phyloP scores from a whole-genome alignment of 1,140 invertebrate genomes.

The Paralvinella palmiformis region DNA sequence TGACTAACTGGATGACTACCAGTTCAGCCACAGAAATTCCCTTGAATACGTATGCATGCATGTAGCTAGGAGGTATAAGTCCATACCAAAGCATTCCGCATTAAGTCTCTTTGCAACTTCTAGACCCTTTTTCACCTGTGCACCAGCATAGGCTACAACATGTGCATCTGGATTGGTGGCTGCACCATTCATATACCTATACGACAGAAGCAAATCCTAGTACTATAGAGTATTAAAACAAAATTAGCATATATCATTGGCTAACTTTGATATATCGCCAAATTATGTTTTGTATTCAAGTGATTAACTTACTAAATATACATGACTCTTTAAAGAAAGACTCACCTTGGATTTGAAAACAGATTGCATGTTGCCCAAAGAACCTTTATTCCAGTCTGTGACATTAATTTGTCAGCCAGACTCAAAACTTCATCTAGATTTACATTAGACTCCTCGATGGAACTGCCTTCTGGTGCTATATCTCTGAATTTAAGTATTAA shows the following conservation, averaged over 20 bases:
- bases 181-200: conserved; percentile 59
- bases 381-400: conserved; percentile 57
- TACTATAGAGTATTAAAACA: no score
- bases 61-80: no score
- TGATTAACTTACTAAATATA: no score
- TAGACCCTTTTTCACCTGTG: conserved; percentile 61
- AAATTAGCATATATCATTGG: no score
- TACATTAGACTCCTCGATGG: conserved; percentile 53
- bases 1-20: no score
- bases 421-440: conserved; percentile 59
- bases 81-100: conserved; percentile 59
- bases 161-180: conserved; percentile 58
- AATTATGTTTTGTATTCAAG: no score
- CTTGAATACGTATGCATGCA: no score
- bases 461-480: conserved; percentile 44
- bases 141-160: conserved; percentile 57
- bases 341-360: conserved; percentile 56
- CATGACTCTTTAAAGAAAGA: no score
- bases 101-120: conserved; percentile 60
- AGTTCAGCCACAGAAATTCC: no score
- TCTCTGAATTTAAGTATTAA: conserved; percentile 30
- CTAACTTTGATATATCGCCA: no score
- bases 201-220: no score
- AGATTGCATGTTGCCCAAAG: conserved; percentile 61
- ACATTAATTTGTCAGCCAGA: conserved; percentile 55